Evolutionary conservation across 1,140 invertebrate genomes (phyloP), one percentile per base, ranked within the genome.

Genomic region (Nomia melanderi): DNA sequence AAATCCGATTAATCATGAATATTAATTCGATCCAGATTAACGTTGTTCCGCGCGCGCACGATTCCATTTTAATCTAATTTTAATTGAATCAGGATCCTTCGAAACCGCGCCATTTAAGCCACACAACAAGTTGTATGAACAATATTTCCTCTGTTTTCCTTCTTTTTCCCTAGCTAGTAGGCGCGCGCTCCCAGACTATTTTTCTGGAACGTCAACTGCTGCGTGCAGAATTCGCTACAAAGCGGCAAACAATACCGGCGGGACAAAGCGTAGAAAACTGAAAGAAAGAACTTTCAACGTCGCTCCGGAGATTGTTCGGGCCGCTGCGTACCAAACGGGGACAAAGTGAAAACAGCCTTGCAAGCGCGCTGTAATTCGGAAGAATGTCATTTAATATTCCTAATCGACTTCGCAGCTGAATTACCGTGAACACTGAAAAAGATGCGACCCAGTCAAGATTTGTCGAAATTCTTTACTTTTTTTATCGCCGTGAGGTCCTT

Each of bases 201-300:
- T 59, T 23, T 23, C 36, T 62, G n/a, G 23, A 56, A 69, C 65
- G 31, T 59, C 17, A 76, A 60, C 65, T 72, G 79, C 47, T 70
- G 75, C 69, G 60, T 53, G 62, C 27, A 80, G 78, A 84, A 84
- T 78, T 84, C 78, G 67, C 78, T 83, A 81, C 82, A 77, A 84
- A 84, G 74, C 57, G 76, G 63, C 69, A 82, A 83, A 80, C 82
- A 80, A 79, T 84, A 57, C 64, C 17, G 11, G 31, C 64, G n/a
- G 31, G 36, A 75, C 72, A 75, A 57, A 75, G 82, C 69, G 53
- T 47, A 67, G 69, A 76, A 60, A 83, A 59, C 67, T 50, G 77
- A 27, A 12, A 75, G 54, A 53, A 66, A 57, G 78, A 33, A 59
- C 66, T 59, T 66, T 23, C 47, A 73, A 63, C 63, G 50, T 41